These are phyloP conservation scores for Selenia dentaria DNA, from an alignment of 2,888 invertebrate species.

Conservation along the genomic window DNA sequence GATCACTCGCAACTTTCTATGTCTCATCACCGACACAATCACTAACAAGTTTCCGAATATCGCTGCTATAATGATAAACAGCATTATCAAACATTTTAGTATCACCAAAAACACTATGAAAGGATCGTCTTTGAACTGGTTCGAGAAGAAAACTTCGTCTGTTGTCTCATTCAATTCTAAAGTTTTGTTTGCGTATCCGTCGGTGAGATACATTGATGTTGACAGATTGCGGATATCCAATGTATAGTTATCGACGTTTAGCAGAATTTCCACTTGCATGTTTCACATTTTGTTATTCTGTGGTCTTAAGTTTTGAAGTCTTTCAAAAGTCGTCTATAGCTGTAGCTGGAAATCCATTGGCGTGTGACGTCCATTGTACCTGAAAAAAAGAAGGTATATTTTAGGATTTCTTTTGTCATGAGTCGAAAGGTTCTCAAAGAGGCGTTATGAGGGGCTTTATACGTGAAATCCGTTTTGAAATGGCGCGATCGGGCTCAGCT, in stretches of 20 bases:
- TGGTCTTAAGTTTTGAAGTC: conserved; percentile 27
- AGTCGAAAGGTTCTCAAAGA: conserved; percentile 17
- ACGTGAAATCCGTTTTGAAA: conserved; percentile 23
- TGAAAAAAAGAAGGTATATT: conserved; percentile 28
- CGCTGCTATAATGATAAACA: conserved; percentile 94
- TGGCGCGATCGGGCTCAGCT: conserved; percentile 17
- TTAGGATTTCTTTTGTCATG: conserved; percentile 28
- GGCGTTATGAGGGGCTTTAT: conserved; percentile 22
- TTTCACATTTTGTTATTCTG: conserved; percentile 54
- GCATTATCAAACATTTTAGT: conserved; percentile 92
- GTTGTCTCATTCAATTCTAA: conserved; percentile 64
- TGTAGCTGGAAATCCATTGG: conserved; percentile 12
- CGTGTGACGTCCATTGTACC: conserved; percentile 30
- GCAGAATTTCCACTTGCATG: conserved; percentile 66
- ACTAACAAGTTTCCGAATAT: conserved; percentile 96
- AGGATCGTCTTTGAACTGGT: conserved; percentile 67
- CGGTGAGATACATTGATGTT: conserved; percentile 77
- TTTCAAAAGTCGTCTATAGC: conserved; percentile 22
- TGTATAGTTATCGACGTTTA: conserved; percentile 62
- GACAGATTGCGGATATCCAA: conserved; percentile 66
- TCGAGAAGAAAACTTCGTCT: conserved; percentile 64
- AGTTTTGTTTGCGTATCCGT: conserved; percentile 61
- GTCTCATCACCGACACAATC: conserved; percentile 91
- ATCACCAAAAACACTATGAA: conserved; percentile 86
- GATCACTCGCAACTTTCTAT: conserved; percentile 92